Conservation (phyloP, 2,797 vertebrate genomes). For the Rhyacichthys aspro region DNA sequence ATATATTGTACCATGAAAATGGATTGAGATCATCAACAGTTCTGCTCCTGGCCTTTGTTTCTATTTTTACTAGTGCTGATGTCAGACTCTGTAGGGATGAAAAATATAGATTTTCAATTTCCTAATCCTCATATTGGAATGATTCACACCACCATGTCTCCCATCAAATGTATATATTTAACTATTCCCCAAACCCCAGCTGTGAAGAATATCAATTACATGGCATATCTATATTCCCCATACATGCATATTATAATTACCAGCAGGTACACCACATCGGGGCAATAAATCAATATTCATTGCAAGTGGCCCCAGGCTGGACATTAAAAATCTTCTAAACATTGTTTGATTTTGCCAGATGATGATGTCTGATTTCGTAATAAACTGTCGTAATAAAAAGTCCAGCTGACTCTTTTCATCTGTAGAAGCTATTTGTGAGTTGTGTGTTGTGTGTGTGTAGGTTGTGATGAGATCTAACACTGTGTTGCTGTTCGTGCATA, state of each 20-base stretch:
- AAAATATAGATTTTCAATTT: constrained; percentile 1
- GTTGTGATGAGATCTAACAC: constrained; percentile 31
- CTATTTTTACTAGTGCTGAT: not conserved
- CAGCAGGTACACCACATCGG: not conserved
- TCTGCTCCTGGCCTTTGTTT: not conserved
- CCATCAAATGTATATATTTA: not conserved
- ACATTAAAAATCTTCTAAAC: not conserved
- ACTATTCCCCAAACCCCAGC: not conserved
- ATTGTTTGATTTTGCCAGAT: not conserved
- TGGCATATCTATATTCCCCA: not conserved
- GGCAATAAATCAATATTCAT: too few relatives aligned
- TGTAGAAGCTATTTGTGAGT: constrained; percentile 31
- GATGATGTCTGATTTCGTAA: too few relatives aligned
- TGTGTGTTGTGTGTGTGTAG: constrained; percentile 28
- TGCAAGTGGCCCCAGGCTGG: too few relatives aligned
- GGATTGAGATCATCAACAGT: not conserved
- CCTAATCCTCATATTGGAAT: not conserved
- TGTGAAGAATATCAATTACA: not conserved
- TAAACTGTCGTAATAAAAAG: not conserved
- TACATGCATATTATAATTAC: not conserved
- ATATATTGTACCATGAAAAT: not conserved
- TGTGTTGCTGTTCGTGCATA: constrained; percentile 42
- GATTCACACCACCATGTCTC: too few relatives aligned
- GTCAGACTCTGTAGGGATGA: not conserved
- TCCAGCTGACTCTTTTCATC: not conserved